These are phyloP conservation scores for Drosophila nr. perissopoda DNA, from an alignment of 2,888 invertebrate species.

Conservation along the genomic window DNA sequence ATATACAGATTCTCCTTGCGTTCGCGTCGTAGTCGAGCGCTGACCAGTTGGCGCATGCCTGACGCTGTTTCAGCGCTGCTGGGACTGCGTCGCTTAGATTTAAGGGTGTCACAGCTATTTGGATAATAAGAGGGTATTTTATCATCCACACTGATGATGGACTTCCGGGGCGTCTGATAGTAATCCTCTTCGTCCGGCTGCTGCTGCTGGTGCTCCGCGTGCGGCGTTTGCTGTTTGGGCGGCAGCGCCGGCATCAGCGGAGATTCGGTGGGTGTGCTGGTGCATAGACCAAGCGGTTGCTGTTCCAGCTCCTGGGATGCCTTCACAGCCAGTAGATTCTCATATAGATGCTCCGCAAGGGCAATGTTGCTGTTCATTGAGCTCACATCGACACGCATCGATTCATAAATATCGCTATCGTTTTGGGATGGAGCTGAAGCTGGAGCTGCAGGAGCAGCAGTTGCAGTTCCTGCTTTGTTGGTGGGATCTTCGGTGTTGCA, in stretches of 20 bases:
- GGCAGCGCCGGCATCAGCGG: slow-evolving; percentile 69
- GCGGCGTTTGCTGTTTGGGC: slow-evolving; percentile 50
- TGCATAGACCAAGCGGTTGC: slow-evolving; percentile 64
- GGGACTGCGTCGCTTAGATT: slow-evolving; percentile 74
- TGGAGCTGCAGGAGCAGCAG: background rate
- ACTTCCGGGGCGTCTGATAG: slow-evolving; percentile 83
- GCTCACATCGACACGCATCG: slow-evolving; percentile 65
- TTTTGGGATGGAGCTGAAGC: slow-evolving; percentile 28
- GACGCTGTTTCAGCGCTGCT: slow-evolving; percentile 52
- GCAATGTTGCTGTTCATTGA: slow-evolving; percentile 53
- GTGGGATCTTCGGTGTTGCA: slow-evolving; percentile 63
- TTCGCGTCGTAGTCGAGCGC: slow-evolving; percentile 76
- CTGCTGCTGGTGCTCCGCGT: slow-evolving; percentile 4
- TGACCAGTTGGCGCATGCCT: slow-evolving; percentile 77
- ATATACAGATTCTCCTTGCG: slow-evolving; percentile 84
- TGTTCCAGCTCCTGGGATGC: slow-evolving; percentile 78
- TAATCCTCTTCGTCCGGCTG: slow-evolving; percentile 68
- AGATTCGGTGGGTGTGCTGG: slow-evolving; percentile 83
- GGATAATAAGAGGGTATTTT: slow-evolving; percentile 85
- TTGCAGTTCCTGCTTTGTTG: slow-evolving; percentile 4
- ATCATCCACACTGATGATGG: slow-evolving; percentile 84
- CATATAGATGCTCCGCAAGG: slow-evolving; percentile 80
- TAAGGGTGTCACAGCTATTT: slow-evolving; percentile 82
- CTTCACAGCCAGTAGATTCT: slow-evolving; percentile 81
- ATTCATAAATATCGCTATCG: slow-evolving; percentile 81